A percentile compares a stretch with the other conserved stretches of the same genome.
Conservation (phyloP, 2,113 vertebrate genomes). For the Theristicus caerulescens region DNA sequence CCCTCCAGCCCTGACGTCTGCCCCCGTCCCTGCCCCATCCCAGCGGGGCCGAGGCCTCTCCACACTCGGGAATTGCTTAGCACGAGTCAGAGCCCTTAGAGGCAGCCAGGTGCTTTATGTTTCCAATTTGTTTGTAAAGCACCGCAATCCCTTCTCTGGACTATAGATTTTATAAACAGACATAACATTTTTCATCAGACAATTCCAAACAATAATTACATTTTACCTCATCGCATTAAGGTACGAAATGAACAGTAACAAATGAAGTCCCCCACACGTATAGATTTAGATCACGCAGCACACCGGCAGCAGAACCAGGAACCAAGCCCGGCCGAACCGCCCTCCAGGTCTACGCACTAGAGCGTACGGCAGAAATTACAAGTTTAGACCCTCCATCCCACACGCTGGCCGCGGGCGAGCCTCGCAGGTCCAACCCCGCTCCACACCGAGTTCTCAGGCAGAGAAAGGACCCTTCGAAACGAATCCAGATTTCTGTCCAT, state of each 20-base stretch:
- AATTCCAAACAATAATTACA: background rate
- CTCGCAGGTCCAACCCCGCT: background rate
- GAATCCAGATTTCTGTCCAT: background rate
- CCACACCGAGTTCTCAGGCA: background rate
- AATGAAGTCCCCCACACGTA: background rate
- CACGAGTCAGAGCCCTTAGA: background rate
- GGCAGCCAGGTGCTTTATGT: background rate
- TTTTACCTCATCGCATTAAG: background rate
- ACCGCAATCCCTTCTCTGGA: background rate
- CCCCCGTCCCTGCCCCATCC: background rate
- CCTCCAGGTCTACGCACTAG: accelerated
- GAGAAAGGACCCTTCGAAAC: background rate
- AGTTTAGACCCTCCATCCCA: background rate
- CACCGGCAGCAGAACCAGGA: background rate
- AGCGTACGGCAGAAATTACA: background rate
- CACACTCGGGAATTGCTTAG: background rate
- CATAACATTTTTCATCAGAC: background rate
- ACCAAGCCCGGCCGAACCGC: background rate
- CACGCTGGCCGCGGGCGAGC: accelerated
- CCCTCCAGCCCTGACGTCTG: background rate
- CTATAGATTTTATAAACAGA: background rate
- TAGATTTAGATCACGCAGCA: accelerated
- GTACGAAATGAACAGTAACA: background rate
- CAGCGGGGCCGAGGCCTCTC: background rate
- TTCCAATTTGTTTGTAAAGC: background rate